Evolutionary conservation across 2,888 invertebrate genomes (phyloP).

Genomic region (Heteromurus nitidus): DNA sequence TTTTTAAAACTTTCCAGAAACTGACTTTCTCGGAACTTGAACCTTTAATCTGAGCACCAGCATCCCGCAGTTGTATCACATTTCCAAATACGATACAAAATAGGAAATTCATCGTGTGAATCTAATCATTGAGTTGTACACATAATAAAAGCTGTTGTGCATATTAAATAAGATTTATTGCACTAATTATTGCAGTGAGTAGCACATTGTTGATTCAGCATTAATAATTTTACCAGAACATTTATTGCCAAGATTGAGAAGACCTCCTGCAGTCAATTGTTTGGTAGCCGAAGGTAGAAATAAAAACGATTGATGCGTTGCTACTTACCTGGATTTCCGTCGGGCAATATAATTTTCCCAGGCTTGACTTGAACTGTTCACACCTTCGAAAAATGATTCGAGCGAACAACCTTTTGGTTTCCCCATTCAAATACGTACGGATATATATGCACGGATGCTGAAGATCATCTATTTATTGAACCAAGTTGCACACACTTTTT

Average conservation of each 20-base stretch:
- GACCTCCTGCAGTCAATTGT: slow-evolving; percentile 44
- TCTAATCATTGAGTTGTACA: not conserved
- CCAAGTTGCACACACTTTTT: not conserved
- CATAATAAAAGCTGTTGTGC: slow-evolving; percentile 18
- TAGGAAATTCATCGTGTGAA: slow-evolving; percentile 18
- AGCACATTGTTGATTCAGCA: slow-evolving; percentile 40
- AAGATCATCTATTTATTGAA: not conserved
- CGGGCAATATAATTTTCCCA: slow-evolving; percentile 56
- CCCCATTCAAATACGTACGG: not conserved
- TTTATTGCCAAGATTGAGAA: slow-evolving; percentile 36
- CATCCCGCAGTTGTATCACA: too few species aligned
- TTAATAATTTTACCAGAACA: slow-evolving; percentile 18
- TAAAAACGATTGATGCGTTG: slow-evolving; percentile 2
- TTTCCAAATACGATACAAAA: too few species aligned
- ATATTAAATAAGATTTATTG: slow-evolving; percentile 45
- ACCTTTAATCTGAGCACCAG: too few species aligned
- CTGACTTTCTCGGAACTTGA: too few species aligned
- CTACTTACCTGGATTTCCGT: slow-evolving; percentile 42
- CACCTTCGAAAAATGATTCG: slow-evolving; percentile 49
- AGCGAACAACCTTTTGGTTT: slow-evolving; percentile 12
- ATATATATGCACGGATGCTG: not conserved
- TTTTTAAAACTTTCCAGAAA: too few species aligned
- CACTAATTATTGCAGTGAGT: slow-evolving; percentile 50
- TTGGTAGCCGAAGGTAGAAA: too few species aligned
- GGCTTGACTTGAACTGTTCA: slow-evolving; percentile 56